phyloP scores from a whole-genome alignment of 2,888 invertebrate species.

The Hirtodrosophila confusa region DNA sequence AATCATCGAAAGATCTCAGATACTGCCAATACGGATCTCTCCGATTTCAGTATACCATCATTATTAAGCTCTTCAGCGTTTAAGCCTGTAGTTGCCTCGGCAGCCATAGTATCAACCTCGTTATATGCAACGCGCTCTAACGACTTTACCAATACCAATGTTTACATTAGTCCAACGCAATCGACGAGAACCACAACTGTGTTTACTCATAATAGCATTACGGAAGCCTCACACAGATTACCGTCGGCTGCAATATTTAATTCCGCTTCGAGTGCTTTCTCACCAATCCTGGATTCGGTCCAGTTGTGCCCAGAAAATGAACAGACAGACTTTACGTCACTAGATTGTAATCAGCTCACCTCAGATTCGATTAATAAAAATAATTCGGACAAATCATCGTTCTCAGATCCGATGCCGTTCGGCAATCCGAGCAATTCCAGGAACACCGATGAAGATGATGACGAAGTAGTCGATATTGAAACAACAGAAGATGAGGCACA shows the following conservation, averaged over 20 bases:
- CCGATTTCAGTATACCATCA: conserved; percentile 65
- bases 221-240: conserved; percentile 34
- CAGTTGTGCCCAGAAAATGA: conserved; percentile 29
- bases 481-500: conserved; percentile 90
- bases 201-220: conserved; percentile 55
- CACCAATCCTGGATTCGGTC: conserved; percentile 35
- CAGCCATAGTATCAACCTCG: conserved; percentile 66
- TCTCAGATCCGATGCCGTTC: conserved; percentile 5
- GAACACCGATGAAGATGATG: conserved; percentile 34
- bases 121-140: conserved; percentile 58
- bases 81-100: conserved; percentile 73
- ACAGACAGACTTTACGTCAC: background rate
- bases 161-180: conserved; percentile 40
- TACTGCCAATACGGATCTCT: conserved; percentile 6
- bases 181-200: conserved; percentile 58
- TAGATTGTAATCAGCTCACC: conserved; percentile 2
- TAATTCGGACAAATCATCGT: background rate
- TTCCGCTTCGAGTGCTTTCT: conserved; percentile 28
- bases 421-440: conserved; percentile 1
- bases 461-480: conserved; percentile 94
- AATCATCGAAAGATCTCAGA: conserved; percentile 40
- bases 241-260: conserved; percentile 22
- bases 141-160: conserved; percentile 40
- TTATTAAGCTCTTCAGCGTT: conserved; percentile 73
- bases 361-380: conserved; percentile 1